Evolutionary conservation across 2,888 invertebrate species (phyloP).

Genomic region (Opisthograptis luteolata): DNA sequence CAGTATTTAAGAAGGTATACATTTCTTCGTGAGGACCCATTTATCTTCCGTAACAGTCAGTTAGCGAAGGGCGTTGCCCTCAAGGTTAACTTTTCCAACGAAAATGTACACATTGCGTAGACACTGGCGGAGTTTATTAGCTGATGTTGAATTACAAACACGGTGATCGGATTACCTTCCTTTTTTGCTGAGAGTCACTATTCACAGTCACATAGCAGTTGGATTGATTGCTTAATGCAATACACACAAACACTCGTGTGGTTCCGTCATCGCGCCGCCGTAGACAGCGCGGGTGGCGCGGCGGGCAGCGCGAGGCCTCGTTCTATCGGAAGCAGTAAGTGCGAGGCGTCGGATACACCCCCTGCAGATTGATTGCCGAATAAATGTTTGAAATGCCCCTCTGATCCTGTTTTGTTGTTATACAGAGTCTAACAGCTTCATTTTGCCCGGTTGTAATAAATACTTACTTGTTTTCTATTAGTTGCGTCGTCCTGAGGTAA

Average conservation of each 20-base stretch:
- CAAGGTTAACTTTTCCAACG: no score
- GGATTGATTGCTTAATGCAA: no score
- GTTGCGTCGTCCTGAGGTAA: no score
- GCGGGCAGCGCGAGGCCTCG: neutral
- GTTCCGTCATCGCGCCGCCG: no score
- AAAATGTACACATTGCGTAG: neutral
- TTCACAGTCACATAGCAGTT: no score
- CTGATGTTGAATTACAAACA: no score
- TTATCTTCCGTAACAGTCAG: neutral
- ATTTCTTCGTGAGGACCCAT: neutral
- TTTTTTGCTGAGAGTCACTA: no score
- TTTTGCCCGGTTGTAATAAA: neutral
- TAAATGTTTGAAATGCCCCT: slow-evolving; percentile 10
- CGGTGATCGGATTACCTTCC: no score
- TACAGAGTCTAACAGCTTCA: neutral
- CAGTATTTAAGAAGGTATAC: slow-evolving; percentile 1
- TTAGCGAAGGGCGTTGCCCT: slow-evolving; percentile 1
- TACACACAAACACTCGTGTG: no score
- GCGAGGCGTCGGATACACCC: slow-evolving; percentile 12
- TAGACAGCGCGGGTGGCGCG: no score
- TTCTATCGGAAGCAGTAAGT: slow-evolving; percentile 14
- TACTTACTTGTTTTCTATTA: no score
- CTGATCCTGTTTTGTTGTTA: neutral
- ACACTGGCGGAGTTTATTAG: no score
- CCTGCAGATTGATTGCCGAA: slow-evolving; percentile 14